Evolutionary conservation across 2,797 vertebrate species (phyloP).

Genomic region (Peromyscus eremicus): DNA sequence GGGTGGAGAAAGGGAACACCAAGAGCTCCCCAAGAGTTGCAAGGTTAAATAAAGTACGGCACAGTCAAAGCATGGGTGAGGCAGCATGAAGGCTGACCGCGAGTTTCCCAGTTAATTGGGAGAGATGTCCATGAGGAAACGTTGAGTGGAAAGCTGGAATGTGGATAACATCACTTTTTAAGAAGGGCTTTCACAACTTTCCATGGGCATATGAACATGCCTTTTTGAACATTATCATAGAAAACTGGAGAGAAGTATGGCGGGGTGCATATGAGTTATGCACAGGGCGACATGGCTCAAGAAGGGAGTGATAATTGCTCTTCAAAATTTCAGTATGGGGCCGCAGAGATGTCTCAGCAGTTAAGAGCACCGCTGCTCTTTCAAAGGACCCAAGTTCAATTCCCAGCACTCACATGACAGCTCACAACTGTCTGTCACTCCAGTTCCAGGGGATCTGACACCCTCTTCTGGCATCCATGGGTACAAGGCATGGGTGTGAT

Average conservation of each 20-base stretch:
- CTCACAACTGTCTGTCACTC: neutral
- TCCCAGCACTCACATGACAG: neutral
- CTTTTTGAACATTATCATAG: neutral
- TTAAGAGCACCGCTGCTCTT: neutral
- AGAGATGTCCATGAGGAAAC: neutral
- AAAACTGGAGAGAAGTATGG: neutral
- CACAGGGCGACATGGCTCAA: neutral
- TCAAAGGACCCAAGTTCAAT: neutral
- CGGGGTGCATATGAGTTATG: neutral
- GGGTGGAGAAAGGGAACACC: neutral
- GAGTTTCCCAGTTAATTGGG: neutral
- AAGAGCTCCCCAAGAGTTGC: neutral
- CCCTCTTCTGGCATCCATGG: neutral
- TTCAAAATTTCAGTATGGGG: neutral
- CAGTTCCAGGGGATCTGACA: neutral
- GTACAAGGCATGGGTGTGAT: neutral
- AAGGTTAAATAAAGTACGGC: neutral
- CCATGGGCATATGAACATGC: neutral
- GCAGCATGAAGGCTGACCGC: neutral
- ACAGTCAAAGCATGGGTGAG: neutral
- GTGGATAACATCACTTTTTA: neutral
- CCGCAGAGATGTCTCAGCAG: neutral
- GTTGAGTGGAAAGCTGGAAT: neutral
- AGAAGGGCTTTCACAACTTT: neutral
- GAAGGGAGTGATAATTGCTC: neutral